phyloP scores from a whole-genome alignment of 2,113 vertebrate genomes.

The Salvelinus alpinus region DNA sequence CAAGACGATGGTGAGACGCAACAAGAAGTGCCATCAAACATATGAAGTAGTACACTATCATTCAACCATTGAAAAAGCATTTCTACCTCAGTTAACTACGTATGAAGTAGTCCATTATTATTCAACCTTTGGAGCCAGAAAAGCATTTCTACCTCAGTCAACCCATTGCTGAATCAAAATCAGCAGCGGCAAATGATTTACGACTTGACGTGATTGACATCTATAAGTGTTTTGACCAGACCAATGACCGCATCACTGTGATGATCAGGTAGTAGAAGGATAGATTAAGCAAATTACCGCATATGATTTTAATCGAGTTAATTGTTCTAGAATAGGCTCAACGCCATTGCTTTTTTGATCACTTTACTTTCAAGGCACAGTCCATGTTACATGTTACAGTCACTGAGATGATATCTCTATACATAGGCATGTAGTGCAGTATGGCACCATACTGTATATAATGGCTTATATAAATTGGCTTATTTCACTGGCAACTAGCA shows the following conservation, averaged over 20 bases:
- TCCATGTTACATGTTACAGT: too few relatives aligned
- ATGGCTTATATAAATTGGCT: too few relatives aligned
- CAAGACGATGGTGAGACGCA: background rate
- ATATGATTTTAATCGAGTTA: conserved; percentile 60
- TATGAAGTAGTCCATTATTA: too few relatives aligned
- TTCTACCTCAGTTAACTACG: background rate
- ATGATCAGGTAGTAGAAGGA: conserved; percentile 34
- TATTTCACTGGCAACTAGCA: too few relatives aligned
- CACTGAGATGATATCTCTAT: too few relatives aligned
- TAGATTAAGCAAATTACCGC: conserved; percentile 53
- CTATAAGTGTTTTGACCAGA: background rate
- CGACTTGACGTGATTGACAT: background rate
- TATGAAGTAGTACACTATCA: background rate
- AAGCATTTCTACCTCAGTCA: background rate
- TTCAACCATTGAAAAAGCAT: background rate
- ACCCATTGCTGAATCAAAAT: background rate
- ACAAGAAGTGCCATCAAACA: background rate
- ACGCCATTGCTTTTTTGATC: conserved; percentile 13
- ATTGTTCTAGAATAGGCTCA: conserved; percentile 49
- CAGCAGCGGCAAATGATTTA: background rate
- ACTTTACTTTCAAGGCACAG: background rate
- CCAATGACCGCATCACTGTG: conserved; percentile 19
- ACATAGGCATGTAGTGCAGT: too few relatives aligned
- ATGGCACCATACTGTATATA: too few relatives aligned
- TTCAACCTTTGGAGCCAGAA: background rate